Base-by-base conservation (phyloP, 2,113 vertebrate species). In the Silurus meridionalis region DNA sequence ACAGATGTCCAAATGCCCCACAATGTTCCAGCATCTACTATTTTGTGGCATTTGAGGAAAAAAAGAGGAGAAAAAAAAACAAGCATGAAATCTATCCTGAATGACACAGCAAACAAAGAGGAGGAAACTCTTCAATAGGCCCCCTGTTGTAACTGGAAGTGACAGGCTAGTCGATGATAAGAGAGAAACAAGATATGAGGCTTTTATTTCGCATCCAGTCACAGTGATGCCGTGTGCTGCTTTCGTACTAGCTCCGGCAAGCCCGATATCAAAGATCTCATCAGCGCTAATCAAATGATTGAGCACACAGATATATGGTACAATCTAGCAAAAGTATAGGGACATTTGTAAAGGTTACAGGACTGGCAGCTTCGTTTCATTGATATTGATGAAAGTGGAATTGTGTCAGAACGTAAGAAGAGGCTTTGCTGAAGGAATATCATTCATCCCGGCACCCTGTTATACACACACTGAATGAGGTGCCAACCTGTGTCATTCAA, bases 401-500 rank as follows among this genome's bases (percentile, higher is more conserved):
- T 88, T 84, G 89, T 90, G 82, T 84, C 84, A 82, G 84, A 86
- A 85, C 69, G 64, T 84, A 81, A 55, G 37, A 61, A 75, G 63
- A 80, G 69, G 80, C 66, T 84, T 37, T 72, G 74, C 77, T 61
- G 88, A 82, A 63, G 87, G 64, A 87, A 79, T 83, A 90, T 90
- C 89, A 90, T 88, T 90, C 88, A 90, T 90, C 86, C 86, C 82
- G 82, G 83, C 72, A 86, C 82, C 72, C 84, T 79, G 82, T 79
- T 83, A 89, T 86, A 88, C 80, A 85, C 87, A 86, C 83, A 55
- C 82, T 86, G 83, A 88, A 88, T 87, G 84, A 89, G 88, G 86
- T 89, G 86, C 88, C 90, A 90, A 90, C 90, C 83, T 84, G 85
- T 89, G 89, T 90, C 88, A 88, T 82, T 90, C 90, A 90, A 89